Evolutionary conservation across 2,888 invertebrate species (phyloP).

Genomic region (Diarsia rubi): DNA sequence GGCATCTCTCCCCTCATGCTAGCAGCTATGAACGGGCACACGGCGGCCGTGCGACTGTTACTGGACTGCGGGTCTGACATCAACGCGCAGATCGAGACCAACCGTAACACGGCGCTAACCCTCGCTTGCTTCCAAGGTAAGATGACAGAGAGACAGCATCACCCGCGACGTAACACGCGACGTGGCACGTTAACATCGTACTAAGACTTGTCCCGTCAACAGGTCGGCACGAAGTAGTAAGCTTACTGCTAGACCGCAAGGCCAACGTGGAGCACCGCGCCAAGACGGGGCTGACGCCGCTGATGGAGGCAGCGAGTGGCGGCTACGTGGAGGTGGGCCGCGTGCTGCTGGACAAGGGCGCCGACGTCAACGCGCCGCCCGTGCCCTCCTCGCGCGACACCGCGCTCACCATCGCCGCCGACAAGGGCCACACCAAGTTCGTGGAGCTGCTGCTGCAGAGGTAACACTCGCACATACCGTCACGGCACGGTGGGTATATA

Average conservation of each 20-base stretch:
- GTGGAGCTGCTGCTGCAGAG: slow-evolving; percentile 92
- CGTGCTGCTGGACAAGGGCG: slow-evolving; percentile 98
- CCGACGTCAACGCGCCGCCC: slow-evolving; percentile 99
- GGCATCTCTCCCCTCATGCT: slow-evolving; percentile 99
- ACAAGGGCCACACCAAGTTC: slow-evolving; percentile 99
- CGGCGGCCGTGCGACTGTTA: slow-evolving; percentile 97
- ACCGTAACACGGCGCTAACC: slow-evolving; percentile 99
- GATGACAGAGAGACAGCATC: slow-evolving; percentile 87
- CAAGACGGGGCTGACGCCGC: slow-evolving; percentile 99
- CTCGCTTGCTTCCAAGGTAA: slow-evolving; percentile 99
- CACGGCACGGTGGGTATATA: too few relatives aligned
- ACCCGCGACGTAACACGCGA: too few relatives aligned
- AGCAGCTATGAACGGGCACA: slow-evolving; percentile 99
- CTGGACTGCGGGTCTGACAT: slow-evolving; percentile 99
- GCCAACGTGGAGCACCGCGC: slow-evolving; percentile 99
- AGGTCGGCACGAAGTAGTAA: slow-evolving; percentile 98
- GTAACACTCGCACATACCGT: not conserved
- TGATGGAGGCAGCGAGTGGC: slow-evolving; percentile 99
- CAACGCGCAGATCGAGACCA: slow-evolving; percentile 99
- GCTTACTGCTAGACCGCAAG: slow-evolving; percentile 97
- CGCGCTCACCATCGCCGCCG: slow-evolving; percentile 99
- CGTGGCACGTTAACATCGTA: not conserved
- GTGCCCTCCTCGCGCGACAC: slow-evolving; percentile 99
- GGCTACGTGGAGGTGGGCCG: slow-evolving; percentile 99
- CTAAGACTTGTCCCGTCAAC: not conserved